Conservation (phyloP, 30 jellyfish, hydroid and myxozoan species). For the Cassiopea andromeda region DNA sequence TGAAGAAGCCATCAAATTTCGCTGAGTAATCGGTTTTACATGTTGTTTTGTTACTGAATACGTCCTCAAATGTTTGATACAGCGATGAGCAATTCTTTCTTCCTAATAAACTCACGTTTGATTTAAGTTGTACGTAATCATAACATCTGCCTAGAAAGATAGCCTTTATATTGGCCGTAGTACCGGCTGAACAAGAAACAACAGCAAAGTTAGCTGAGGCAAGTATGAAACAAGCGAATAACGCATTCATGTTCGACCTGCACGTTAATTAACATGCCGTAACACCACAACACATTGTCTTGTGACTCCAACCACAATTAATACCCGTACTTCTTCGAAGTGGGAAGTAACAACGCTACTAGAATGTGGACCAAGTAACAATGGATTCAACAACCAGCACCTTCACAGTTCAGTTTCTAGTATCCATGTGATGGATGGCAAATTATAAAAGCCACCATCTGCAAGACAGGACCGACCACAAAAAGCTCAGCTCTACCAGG, state of each 20-base stretch:
- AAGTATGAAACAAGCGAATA: neutral
- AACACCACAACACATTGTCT: neutral
- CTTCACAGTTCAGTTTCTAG: too few relatives aligned
- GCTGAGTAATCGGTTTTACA: constrained; percentile 1
- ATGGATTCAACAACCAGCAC: neutral
- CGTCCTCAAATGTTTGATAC: neutral
- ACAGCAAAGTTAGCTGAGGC: neutral
- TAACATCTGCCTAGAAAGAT: constrained; percentile 36
- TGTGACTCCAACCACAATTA: neutral
- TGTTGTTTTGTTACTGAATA: constrained; percentile 3
- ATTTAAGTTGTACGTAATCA: constrained; percentile 15
- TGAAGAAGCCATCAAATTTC: constrained; percentile 1
- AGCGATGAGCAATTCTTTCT: constrained; percentile 28
- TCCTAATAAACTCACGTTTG: neutral
- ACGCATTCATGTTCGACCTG: neutral
- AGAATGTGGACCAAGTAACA: neutral
- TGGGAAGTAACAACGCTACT: neutral
- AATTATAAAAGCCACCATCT: too few relatives aligned
- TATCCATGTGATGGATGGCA: too few relatives aligned
- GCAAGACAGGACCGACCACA: too few relatives aligned
- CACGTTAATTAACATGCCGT: neutral
- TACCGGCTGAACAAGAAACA: constrained; percentile 5
- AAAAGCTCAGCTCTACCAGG: too few relatives aligned
- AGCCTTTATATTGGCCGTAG: constrained; percentile 20
- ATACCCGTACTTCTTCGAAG: neutral